Conservation (phyloP, 2,113 vertebrate genomes). For the Colaptes auratus region DNA sequence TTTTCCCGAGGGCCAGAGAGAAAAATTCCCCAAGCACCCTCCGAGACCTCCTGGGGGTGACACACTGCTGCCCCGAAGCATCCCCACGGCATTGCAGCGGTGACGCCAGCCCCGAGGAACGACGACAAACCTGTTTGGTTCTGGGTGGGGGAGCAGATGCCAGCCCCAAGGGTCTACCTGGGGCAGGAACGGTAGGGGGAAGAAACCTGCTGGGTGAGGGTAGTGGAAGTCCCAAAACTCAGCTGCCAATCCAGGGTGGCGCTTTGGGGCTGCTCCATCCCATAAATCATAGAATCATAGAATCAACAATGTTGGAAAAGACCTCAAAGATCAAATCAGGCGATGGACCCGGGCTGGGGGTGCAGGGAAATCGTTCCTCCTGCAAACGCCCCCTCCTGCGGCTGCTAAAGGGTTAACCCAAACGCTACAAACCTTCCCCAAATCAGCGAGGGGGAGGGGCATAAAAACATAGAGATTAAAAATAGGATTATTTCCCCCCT, state of each 20-base stretch:
- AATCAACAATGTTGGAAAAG: too few relatives aligned
- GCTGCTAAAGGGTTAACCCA: not conserved
- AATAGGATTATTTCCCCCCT: not conserved
- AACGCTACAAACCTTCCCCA: not conserved
- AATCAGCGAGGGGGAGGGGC: not conserved
- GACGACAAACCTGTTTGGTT: not conserved
- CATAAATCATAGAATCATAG: not conserved
- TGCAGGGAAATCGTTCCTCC: not conserved
- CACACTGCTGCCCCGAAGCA: fast-evolving
- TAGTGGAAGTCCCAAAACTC: not conserved
- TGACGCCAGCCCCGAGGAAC: not conserved
- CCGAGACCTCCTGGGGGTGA: not conserved
- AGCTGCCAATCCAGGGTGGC: not conserved
- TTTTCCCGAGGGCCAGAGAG: not conserved
- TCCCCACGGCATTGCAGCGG: fast-evolving
- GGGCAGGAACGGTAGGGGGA: too few relatives aligned
- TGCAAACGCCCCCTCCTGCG: fast-evolving
- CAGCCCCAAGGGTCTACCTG: not conserved
- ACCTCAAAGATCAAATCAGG: too few relatives aligned
- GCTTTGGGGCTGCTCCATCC: not conserved
- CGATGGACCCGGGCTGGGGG: not conserved
- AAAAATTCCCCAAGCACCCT: not conserved
- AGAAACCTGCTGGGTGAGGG: not conserved
- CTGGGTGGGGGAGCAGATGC: fast-evolving
- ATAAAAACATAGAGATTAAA: not conserved